A percentile compares a stretch with the other conserved stretches of the same genome.
These are phyloP conservation scores for Drosophila pseudotalamancana DNA, from an alignment of 2,888 invertebrate genomes.

Conservation along the genomic window DNA sequence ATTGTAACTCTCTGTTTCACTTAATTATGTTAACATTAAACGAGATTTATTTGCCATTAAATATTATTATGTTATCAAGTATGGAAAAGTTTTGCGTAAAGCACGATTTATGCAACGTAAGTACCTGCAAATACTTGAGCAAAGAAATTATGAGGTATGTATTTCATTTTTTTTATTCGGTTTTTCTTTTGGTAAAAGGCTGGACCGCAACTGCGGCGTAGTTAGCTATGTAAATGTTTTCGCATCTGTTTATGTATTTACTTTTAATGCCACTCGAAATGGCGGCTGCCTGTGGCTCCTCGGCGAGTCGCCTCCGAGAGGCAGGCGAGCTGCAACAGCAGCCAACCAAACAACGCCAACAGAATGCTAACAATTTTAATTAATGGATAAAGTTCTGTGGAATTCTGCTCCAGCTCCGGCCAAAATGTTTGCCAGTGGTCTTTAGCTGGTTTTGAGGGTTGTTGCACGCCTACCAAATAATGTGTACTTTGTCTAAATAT, in stretches of 20 bases:
- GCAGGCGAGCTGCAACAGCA: conserved; percentile 42
- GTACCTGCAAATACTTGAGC: conserved; percentile 40
- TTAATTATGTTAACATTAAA: conserved; percentile 64
- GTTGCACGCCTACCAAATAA: conserved; percentile 27
- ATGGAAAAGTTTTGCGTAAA: conserved; percentile 61
- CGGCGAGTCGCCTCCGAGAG: not conserved
- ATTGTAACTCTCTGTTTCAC: conserved; percentile 26
- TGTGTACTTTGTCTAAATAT: conserved; percentile 56
- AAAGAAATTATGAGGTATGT: conserved; percentile 41
- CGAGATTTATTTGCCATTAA: conserved; percentile 72
- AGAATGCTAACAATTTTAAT: conserved; percentile 82
- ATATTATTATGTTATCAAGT: conserved; percentile 50
- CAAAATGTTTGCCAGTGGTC: conserved; percentile 1
- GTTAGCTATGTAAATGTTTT: conserved; percentile 78
- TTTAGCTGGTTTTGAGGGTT: conserved; percentile 9
- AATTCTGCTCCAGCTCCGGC: conserved; percentile 40
- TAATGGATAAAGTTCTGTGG: conserved; percentile 83
- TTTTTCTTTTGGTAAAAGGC: conserved; percentile 7
- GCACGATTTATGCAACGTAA: conserved; percentile 66
- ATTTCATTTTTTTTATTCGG: conserved; percentile 10
- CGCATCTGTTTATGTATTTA: conserved; percentile 76
- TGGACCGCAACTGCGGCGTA: conserved; percentile 40
- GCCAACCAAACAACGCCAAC: conserved; percentile 62
- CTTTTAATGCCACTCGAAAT: conserved; percentile 67
- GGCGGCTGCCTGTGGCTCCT: conserved; percentile 15